phyloP scores from a whole-genome alignment of 1,140 invertebrate genomes.

The Galendromus occidentalis region DNA sequence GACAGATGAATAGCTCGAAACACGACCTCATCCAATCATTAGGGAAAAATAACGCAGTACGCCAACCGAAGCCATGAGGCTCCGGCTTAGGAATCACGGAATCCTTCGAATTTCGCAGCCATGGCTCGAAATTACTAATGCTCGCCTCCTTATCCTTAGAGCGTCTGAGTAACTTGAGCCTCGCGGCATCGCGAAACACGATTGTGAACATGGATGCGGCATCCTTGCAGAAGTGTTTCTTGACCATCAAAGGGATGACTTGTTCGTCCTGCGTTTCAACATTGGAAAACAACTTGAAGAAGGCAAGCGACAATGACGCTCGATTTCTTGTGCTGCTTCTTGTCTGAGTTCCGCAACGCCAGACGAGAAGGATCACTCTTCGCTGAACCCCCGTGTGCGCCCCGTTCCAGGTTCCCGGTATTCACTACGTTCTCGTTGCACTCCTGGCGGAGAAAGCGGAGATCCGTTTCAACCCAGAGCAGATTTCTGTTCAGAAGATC shows the following conservation, averaged over 20 bases:
- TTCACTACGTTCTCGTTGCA: conserved; percentile 64
- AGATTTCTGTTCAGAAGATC: conserved; percentile 51
- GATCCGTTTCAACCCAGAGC: conserved; percentile 55
- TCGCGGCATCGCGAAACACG: not conserved
- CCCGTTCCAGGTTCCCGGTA: conserved; percentile 33
- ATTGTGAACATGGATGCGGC: not conserved
- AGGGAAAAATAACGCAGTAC: too few species aligned
- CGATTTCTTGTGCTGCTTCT: too few species aligned
- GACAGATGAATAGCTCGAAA: too few species aligned
- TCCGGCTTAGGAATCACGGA: too few species aligned
- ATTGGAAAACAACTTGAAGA: conserved; percentile 80
- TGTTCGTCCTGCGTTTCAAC: conserved; percentile 38
- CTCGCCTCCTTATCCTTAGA: too few species aligned
- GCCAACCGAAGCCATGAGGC: too few species aligned
- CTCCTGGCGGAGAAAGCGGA: conserved; percentile 84
- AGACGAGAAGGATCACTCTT: too few species aligned
- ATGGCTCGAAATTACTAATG: too few species aligned
- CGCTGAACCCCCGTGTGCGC: too few species aligned
- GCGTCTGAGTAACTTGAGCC: not conserved
- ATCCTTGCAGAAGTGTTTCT: not conserved
- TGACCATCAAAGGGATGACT: not conserved
- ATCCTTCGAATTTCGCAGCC: too few species aligned
- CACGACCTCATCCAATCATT: too few species aligned
- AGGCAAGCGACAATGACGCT: conserved; percentile 24
- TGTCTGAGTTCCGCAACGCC: too few species aligned